Conservation (phyloP, 2,888 invertebrate genomes). For the Phorcus lineatus region DNA sequence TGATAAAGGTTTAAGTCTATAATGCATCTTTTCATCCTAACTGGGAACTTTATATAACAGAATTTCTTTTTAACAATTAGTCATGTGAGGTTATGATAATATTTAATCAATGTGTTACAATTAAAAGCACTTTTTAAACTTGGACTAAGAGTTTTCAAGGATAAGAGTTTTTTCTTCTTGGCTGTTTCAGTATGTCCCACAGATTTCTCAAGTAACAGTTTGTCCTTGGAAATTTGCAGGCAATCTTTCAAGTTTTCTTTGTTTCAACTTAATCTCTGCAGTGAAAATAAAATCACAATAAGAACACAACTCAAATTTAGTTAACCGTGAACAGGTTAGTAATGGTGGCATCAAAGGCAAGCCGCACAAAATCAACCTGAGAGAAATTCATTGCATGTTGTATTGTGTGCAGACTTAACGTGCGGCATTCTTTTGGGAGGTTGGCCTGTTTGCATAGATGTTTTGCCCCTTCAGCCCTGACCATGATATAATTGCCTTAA, state of each 20-base stretch:
- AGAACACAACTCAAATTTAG: constrained; percentile 2
- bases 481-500: constrained; percentile 17
- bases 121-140: not conserved
- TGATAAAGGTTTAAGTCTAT: no score
- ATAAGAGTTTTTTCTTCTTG: no score
- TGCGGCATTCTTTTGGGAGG: not conserved
- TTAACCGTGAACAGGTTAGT: not conserved
- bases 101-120: not conserved
- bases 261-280: not conserved
- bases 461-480: not conserved
- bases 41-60: not conserved
- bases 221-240: no score
- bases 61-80: not conserved
- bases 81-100: not conserved
- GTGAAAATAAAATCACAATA: not conserved
- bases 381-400: constrained; percentile 6
- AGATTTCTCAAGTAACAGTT: no score
- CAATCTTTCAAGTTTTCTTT: no score
- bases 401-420: constrained; percentile 16
- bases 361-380: constrained; percentile 16
- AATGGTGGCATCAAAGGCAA: not conserved
- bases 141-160: no score
- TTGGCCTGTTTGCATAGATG: constrained; percentile 1
- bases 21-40: not conserved
- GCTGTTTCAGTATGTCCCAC: no score